Conservation (phyloP, 2,797 vertebrate species). For the Thamnophis elegans region DNA sequence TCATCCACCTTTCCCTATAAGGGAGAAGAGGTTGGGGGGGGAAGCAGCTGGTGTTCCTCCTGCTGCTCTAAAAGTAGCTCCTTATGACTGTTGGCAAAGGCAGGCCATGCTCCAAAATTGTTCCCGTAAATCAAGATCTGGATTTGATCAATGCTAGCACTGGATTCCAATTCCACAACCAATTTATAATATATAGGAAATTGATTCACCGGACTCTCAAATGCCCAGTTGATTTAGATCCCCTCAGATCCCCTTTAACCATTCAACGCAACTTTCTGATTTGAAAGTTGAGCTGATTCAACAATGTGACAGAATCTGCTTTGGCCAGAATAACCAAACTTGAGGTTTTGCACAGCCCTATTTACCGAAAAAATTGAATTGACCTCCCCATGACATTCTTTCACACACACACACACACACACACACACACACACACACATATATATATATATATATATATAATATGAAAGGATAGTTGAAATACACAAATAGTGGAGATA, state of each 20-base stretch:
- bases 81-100: neutral
- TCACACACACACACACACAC: no score
- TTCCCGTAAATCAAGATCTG: neutral
- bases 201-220: neutral
- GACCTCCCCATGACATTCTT: neutral
- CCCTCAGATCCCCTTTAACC: neutral
- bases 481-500: neutral
- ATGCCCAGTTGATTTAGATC: neutral
- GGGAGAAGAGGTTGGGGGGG: neutral
- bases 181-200: neutral
- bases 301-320: neutral
- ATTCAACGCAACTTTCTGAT: neutral
- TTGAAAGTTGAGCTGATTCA: neutral
- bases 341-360: neutral
- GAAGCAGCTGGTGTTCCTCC: neutral
- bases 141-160: neutral
- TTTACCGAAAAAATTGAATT: neutral
- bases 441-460: neutral
- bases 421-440: no score
- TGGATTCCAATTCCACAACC: neutral
- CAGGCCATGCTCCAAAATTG: neutral
- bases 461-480: neutral
- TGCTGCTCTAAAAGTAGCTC: neutral
- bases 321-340: neutral
- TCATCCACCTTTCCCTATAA: neutral